Evolutionary conservation across 1,140 invertebrate species (phyloP).

Genomic region (Phymorhynchus buccinoides): DNA sequence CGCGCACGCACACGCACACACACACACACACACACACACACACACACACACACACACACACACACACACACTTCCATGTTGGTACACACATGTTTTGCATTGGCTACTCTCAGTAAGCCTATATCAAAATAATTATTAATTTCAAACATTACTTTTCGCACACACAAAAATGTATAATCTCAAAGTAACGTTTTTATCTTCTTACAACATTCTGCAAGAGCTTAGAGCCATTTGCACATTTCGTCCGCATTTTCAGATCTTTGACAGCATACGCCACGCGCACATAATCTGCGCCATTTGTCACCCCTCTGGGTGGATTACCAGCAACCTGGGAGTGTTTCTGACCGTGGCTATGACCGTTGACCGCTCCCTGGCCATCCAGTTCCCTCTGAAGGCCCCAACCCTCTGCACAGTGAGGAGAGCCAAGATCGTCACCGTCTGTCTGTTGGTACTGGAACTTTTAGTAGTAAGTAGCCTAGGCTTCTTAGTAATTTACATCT

Average conservation of each 20-base stretch:
- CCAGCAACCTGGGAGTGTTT: conserved; percentile 61
- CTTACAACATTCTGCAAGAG: too few relatives aligned
- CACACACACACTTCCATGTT: too few relatives aligned
- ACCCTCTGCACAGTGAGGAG: conserved; percentile 53
- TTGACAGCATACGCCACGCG: conserved; percentile 28
- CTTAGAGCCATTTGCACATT: too few relatives aligned
- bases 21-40: too few relatives aligned
- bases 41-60: too few relatives aligned
- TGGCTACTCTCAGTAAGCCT: too few relatives aligned
- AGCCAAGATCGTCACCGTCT: conserved; percentile 50
- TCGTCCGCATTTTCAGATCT: conserved; percentile 18
- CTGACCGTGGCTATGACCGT: conserved; percentile 64
- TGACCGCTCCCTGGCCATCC: conserved; percentile 62
- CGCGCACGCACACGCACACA: too few relatives aligned
- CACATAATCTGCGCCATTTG: conserved; percentile 61
- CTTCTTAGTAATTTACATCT: conserved; percentile 22
- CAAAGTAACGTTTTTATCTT: too few relatives aligned
- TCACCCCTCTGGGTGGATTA: conserved; percentile 59
- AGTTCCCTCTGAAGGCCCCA: conserved; percentile 57
- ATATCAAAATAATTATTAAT: too few relatives aligned
- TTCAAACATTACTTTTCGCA: too few relatives aligned
- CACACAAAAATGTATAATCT: too few relatives aligned
- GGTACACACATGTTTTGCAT: too few relatives aligned
- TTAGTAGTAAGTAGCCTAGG: conserved; percentile 57
- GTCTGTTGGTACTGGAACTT: conserved; percentile 43